These are phyloP conservation scores for Trachelus stipa DNA, from an alignment of 2,888 invertebrate species.

Conservation along the genomic window DNA sequence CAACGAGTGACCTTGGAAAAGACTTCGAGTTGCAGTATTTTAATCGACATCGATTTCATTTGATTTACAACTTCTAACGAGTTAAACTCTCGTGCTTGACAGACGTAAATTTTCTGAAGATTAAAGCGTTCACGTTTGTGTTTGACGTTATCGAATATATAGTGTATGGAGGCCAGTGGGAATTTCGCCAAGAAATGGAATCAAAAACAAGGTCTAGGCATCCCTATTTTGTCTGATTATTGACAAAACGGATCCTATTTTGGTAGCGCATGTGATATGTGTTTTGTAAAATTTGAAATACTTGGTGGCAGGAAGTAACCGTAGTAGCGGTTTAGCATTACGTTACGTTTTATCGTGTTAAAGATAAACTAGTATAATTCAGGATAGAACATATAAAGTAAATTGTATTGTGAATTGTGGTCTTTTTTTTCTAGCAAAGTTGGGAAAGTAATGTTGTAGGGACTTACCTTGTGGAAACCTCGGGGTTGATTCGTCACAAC, in stretches of 20 bases:
- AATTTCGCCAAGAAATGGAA: neutral
- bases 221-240: neutral
- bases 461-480: slow-evolving; percentile 58
- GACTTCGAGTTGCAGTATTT: neutral
- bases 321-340: neutral
- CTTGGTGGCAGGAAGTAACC: neutral
- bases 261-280: neutral
- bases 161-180: neutral
- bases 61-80: neutral
- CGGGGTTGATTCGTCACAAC: slow-evolving; percentile 63
- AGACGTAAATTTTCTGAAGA: neutral
- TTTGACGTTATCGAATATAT: neutral
- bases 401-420: neutral
- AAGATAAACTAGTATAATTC: neutral
- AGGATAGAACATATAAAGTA: neutral
- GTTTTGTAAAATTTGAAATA: neutral
- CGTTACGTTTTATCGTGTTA: neutral
- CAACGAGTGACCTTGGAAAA: neutral
- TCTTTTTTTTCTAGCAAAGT: slow-evolving; percentile 8
- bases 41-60: neutral
- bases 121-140: neutral
- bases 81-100: neutral
- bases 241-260: neutral
- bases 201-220: neutral
- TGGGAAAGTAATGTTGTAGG: slow-evolving; percentile 38